Conservation (phyloP, 2,113 vertebrate species). For the Columba livia region DNA sequence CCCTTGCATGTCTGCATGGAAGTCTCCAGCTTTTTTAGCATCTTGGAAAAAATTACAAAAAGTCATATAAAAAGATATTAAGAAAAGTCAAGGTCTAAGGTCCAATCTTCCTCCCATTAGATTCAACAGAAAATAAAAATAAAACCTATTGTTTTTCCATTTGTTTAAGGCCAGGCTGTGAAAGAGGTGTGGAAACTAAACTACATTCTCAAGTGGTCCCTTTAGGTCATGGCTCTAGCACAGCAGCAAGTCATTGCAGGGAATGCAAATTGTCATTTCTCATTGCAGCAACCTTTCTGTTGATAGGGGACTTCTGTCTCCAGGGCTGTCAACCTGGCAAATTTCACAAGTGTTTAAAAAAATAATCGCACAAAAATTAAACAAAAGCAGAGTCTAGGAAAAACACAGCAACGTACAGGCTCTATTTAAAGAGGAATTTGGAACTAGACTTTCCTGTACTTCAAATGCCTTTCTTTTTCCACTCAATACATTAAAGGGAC, state of each 20-base stretch:
- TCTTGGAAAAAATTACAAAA: neutral
- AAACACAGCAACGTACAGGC: conserved; percentile 39
- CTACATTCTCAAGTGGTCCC: neutral
- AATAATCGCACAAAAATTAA: conserved; percentile 30
- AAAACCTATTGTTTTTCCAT: conserved; percentile 53
- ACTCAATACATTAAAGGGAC: conserved; percentile 67
- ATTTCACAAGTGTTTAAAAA: conserved; percentile 1
- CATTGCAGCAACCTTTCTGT: neutral
- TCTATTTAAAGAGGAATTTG: conserved; percentile 62
- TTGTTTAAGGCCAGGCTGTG: neutral
- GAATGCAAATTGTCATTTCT: conserved; percentile 21
- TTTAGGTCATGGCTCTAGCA: conserved; percentile 28
- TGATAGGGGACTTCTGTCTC: conserved; percentile 16
- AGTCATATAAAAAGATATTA: neutral
- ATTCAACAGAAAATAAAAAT: conserved; percentile 56
- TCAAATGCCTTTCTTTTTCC: conserved; percentile 55
- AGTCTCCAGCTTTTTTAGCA: neutral
- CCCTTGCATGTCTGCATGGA: neutral
- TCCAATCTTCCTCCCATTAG: neutral
- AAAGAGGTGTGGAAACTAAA: conserved; percentile 24
- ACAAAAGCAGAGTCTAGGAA: conserved; percentile 55
- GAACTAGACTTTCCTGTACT: conserved; percentile 61
- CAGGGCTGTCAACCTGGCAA: conserved; percentile 9
- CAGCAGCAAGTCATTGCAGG: neutral
- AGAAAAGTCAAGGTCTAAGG: conserved; percentile 46